Conservation (phyloP, 2,113 vertebrate species). For the Poecile atricapillus region DNA sequence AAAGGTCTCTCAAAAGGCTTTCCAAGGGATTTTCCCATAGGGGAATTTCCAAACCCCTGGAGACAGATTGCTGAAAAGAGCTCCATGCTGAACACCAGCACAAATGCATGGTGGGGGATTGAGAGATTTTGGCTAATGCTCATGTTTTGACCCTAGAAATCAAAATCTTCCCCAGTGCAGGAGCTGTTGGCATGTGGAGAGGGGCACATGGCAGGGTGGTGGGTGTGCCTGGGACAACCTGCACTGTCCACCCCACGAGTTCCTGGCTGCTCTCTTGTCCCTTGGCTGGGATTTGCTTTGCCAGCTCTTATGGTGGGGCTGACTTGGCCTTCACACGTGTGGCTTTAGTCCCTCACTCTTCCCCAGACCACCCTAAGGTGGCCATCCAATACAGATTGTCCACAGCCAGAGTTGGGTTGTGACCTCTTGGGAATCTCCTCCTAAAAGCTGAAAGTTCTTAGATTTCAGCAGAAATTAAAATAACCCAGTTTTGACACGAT, state of each 20-base stretch:
- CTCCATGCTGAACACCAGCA: background rate
- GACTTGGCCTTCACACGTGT: fast-evolving
- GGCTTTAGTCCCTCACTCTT: fast-evolving
- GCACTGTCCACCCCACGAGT: fast-evolving
- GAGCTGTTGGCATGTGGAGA: background rate
- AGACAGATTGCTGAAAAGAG: background rate
- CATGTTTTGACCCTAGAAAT: background rate
- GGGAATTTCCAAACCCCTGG: background rate
- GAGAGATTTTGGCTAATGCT: background rate
- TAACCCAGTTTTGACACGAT: background rate
- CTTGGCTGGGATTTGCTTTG: background rate
- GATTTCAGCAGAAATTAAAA: background rate
- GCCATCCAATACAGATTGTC: background rate
- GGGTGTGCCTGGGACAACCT: background rate
- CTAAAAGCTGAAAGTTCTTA: background rate
- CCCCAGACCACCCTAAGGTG: background rate
- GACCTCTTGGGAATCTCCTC: background rate
- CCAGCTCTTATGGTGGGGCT: background rate
- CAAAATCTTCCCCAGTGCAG: background rate
- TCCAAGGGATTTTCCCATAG: background rate
- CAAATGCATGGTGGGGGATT: background rate
- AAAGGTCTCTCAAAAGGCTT: background rate
- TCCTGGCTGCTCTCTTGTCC: background rate
- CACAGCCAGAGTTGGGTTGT: fast-evolving
- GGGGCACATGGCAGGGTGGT: no score